Conservation (phyloP, 2,113 vertebrate species). For the Baryphthengus martii region DNA sequence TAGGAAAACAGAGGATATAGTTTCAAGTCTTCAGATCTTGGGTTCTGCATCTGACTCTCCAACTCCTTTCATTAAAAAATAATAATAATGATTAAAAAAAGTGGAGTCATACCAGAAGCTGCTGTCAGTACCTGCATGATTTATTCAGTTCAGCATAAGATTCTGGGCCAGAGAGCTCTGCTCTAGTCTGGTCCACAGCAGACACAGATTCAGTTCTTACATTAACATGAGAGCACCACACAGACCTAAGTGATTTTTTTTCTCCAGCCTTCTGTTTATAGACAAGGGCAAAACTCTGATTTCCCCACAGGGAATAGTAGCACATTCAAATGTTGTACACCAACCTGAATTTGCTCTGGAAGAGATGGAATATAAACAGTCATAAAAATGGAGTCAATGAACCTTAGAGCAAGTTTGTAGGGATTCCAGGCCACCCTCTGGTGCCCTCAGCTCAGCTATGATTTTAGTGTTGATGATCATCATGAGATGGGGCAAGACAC, state of each 20-base stretch:
- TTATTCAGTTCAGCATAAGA: background rate
- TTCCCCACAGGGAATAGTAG: background rate
- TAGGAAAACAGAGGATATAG: background rate
- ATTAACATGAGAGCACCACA: background rate
- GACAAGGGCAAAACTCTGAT: background rate
- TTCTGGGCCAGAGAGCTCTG: background rate
- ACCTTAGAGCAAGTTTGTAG: background rate
- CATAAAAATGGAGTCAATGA: background rate
- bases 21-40: background rate
- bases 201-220: background rate
- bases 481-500: background rate
- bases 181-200: background rate
- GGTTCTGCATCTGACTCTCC: background rate
- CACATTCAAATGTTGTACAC: background rate
- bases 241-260: background rate
- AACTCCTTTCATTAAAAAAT: background rate
- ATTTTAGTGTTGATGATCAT: background rate
- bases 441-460: background rate
- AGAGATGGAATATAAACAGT: background rate
- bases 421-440: background rate
- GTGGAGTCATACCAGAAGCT: background rate
- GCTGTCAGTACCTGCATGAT: background rate
- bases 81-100: too few relatives aligned
- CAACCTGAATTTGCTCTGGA: background rate
- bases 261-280: background rate